phyloP scores from a whole-genome alignment of 1,140 invertebrate species.

The Tigriopus japonicus region DNA sequence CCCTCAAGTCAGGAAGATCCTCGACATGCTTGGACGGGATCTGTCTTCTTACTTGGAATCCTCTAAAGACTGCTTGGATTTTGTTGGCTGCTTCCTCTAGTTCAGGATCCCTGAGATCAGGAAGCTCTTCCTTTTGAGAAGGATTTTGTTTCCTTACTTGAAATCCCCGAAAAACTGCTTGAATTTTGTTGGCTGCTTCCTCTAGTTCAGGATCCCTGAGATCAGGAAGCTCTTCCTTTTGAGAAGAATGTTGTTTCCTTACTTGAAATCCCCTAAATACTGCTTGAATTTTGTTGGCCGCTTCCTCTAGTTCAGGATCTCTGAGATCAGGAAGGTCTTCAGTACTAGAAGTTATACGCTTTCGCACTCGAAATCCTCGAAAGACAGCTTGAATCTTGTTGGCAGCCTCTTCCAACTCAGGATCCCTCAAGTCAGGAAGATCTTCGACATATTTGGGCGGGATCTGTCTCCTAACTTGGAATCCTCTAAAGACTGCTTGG shows the following conservation, averaged over 20 bases:
- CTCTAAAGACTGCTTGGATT: conserved; percentile 12
- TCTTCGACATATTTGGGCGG: not conserved
- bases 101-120: not conserved
- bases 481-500: conserved; percentile 5
- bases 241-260: not conserved
- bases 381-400: conserved; percentile 10
- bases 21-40: not conserved
- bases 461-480: conserved; percentile 4
- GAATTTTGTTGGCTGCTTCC: conserved; percentile 9
- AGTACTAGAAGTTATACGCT: conserved; percentile 10
- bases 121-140: not conserved
- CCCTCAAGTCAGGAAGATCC: not conserved
- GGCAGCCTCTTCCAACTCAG: not conserved
- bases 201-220: not conserved
- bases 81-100: not conserved
- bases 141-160: conserved; percentile 4
- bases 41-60: conserved; percentile 1
- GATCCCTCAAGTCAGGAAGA: not conserved
- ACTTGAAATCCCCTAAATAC: conserved; percentile 12
- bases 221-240: conserved; percentile 1
- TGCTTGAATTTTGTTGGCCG: conserved; percentile 8
- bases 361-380: not conserved
- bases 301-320: not conserved
- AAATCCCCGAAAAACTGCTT: conserved; percentile 9
- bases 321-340: conserved; percentile 9